Percentiles rank a stretch among this genome's conserved stretches.
Evolutionary conservation across 2,888 invertebrate genomes (phyloP).

Genomic region (Lasioglossum vierecki): DNA sequence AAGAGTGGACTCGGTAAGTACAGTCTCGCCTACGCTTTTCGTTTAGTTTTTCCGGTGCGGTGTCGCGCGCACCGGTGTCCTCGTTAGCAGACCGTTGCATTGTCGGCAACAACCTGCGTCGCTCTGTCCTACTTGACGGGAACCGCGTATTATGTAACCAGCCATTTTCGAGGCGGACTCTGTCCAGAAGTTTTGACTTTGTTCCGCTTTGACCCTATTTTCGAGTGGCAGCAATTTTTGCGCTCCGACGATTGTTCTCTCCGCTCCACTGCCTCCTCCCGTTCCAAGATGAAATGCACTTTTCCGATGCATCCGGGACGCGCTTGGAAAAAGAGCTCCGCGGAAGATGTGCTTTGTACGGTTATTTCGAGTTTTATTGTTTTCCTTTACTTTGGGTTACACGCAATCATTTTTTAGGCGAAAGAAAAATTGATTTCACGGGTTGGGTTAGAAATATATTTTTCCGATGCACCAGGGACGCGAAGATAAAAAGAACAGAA

Average conservation of each 20-base stretch:
- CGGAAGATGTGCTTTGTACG: not conserved
- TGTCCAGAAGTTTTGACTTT: conserved; percentile 3
- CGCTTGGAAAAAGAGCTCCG: not conserved
- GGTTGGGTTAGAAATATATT: not conserved
- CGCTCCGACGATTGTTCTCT: not conserved
- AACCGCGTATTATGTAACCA: not conserved
- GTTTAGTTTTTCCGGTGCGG: not conserved
- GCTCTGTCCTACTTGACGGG: not conserved
- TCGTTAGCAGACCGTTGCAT: not conserved
- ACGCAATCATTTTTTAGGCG: not conserved
- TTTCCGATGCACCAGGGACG: not conserved
- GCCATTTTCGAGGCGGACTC: not conserved
- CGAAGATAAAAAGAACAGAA: not conserved
- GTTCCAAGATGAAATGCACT: not conserved
- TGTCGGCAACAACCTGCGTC: not conserved
- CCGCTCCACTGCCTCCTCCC: not conserved
- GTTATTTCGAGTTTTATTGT: not conserved
- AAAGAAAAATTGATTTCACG: not conserved
- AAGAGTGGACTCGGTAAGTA: conserved; percentile 81
- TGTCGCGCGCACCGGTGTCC: not conserved
- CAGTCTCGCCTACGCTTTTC: not conserved
- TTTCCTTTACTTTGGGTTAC: not conserved
- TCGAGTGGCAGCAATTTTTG: not conserved
- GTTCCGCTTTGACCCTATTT: not conserved
- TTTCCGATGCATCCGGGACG: not conserved